Evolutionary conservation across 2,113 vertebrate genomes (phyloP).

Genomic region (Scatophagus argus): DNA sequence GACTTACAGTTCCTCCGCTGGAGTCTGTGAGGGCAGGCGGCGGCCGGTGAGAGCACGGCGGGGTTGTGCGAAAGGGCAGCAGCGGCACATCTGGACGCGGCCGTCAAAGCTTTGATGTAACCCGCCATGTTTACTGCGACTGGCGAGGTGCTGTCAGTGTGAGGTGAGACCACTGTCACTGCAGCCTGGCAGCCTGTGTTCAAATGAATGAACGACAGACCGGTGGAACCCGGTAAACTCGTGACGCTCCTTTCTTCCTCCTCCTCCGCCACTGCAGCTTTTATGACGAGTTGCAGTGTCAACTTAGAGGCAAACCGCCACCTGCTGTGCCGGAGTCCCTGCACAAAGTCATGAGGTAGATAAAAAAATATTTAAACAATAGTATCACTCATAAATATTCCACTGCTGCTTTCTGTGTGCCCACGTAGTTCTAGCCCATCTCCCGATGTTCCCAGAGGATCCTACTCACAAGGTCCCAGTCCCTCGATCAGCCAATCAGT

Average conservation of each 20-base stretch:
- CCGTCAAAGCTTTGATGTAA: slow-evolving; percentile 74
- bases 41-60: slow-evolving; percentile 65
- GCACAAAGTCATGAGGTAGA: not conserved
- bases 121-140: slow-evolving; percentile 72
- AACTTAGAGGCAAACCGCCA: not conserved
- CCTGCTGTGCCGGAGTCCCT: not conserved
- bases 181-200: rapidly evolving
- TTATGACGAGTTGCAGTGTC: not conserved
- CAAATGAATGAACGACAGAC: slow-evolving; percentile 36
- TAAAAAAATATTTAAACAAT: too few species aligned
- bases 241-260: not conserved
- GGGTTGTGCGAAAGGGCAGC: slow-evolving; percentile 50
- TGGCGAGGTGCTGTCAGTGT: too few species aligned
- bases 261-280: not conserved
- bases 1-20: slow-evolving; percentile 82
- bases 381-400: too few species aligned
- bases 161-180: rapidly evolving
- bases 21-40: slow-evolving; percentile 32
- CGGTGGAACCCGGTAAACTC: not conserved
- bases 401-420: too few species aligned
- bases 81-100: slow-evolving; percentile 53
- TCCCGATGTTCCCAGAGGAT: too few species aligned
- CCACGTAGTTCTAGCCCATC: too few species aligned
- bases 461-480: too few species aligned
- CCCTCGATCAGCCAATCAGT: too few species aligned